Evolutionary conservation across 1,140 invertebrate genomes (phyloP).

Genomic region (Odontomachus brunneus): DNA sequence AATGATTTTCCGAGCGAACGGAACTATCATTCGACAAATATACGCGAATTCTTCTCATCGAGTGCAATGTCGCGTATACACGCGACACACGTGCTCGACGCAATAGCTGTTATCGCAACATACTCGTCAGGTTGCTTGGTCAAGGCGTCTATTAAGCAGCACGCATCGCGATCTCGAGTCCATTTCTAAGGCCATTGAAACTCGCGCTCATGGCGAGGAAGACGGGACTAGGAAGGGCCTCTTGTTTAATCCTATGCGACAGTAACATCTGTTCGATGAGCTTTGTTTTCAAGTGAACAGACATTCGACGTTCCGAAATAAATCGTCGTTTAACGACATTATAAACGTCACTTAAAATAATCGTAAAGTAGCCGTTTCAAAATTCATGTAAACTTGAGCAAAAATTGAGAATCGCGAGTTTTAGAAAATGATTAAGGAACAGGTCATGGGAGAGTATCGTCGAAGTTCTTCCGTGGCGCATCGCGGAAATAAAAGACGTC

Average conservation of each 20-base stretch:
- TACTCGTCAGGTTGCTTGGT: not conserved
- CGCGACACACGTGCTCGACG: slow-evolving; percentile 2
- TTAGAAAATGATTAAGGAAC: not conserved
- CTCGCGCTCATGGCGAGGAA: too few species aligned
- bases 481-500: not conserved
- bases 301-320: too few species aligned
- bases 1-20: not conserved
- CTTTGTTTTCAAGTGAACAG: not conserved
- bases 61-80: slow-evolving; percentile 11
- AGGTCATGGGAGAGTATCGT: not conserved
- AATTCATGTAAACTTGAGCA: too few species aligned
- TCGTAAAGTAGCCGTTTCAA: too few species aligned
- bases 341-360: too few species aligned
- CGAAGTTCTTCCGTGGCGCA: not conserved
- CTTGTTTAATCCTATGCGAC: not conserved
- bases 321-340: slow-evolving; percentile 7
- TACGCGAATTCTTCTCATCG: slow-evolving; percentile 15
- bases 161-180: slow-evolving; percentile 23
- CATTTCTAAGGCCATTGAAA: not conserved
- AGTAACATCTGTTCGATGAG: not conserved
- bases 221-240: not conserved
- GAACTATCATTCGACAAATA: slow-evolving; percentile 22
- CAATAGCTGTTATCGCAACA: slow-evolving; percentile 10
- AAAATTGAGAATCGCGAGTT: too few species aligned
- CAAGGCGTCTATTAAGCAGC: slow-evolving; percentile 9